Evolutionary conservation across 2,888 invertebrate genomes (phyloP), one percentile per base, ranked within the genome.

Genomic region (Lasiommata megera): DNA sequence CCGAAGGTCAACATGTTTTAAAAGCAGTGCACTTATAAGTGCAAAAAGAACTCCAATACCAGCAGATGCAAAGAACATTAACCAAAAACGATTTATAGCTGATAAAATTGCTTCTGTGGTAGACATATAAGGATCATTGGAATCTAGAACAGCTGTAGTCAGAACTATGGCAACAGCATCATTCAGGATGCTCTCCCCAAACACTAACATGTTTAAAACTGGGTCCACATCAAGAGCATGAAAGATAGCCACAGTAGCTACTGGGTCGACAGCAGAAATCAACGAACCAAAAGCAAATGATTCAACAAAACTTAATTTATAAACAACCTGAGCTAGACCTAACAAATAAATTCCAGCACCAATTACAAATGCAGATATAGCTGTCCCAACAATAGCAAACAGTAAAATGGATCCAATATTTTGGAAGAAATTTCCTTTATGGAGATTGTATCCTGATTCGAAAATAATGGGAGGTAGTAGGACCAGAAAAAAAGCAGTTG

Each of bases 1-100:
- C 54, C 99, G 92, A 59, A 99, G 92, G 88, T 99, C 99, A 61
- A 99, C 95, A 91, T 99, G 98, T 86, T 99, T 99, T 46, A 99
- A 90, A 40, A 99, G 82, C 52, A 99, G 87, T 29, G 98, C 98
- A 85, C 98, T 98, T 34, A 97, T 94, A 18, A 99, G 92, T 40
- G 99, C 99, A 91, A 98, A 98, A 12, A 96, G 92, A 1, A 98
- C 97, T 17, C 99, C 99, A 67, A 99, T 98, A 34, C 97, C 97
- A 57, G 99, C 98, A 0, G 99, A 99, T 6, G 98, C 98, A 89
- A 99, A 98, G 82, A 99, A 99, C 97, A 99, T 99, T 65, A 97
- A 91, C 81, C 97, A 97, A 84, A 99, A 99, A 57, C 95, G 92
- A 70, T 96, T 95, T 37, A 99, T 93, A 0, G 98, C 97, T 54